Base-by-base conservation (phyloP, 2,113 vertebrate species). In the Sinocyclocheilus rhinocerous region DNA sequence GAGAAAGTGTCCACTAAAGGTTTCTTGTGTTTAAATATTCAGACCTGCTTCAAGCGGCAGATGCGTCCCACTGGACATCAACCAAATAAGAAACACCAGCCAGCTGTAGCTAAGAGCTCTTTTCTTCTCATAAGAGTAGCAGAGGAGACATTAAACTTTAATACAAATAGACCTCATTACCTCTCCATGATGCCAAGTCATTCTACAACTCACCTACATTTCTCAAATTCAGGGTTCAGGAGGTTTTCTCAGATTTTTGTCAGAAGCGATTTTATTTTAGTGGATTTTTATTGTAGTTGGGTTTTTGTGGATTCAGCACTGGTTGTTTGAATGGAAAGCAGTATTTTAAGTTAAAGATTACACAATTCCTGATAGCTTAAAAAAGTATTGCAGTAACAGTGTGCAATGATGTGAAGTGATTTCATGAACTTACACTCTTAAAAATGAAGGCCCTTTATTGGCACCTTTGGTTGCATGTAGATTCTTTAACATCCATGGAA, bases 11-110 rank as follows among this genome's bases (percentile, higher is more conserved):
- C 86, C 73, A 70, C 33, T 22, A 18, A 45, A 45, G 65, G 50
- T 75, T 45, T 33, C 6, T 9, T 59, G 50, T 79, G 76, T 80
- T 84, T 84, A 65, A 87, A 84, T 45, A 87, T 87, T 87, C 76
- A 73, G 22, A 72, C 24, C 22, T 36, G 55, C 59, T 72, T 85
- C 65, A 76, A 69, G 63, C 18, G 2, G 55, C 22, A 80, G 67
- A 42, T 83, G 45, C 5, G 52, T 84, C 86, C 75, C 86, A 36
- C 39, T 24, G 48, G 86, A 67, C 45, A 45, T 75, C 76, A 87
- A 70, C 82, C 61, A 84, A 84, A 84, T 81, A 79, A 75, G 65
- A 73, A 80, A 80, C 65, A 18, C 45, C 24, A 52, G 29, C 26
- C 55, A n/a, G 55, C 52, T 33, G 69, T 48, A 85, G 59, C 65